A percentile compares a stretch with the other conserved stretches of the same genome.
These are phyloP conservation scores for Anniella stebbinsi DNA, from an alignment of 2,797 vertebrate species.

Conservation along the genomic window DNA sequence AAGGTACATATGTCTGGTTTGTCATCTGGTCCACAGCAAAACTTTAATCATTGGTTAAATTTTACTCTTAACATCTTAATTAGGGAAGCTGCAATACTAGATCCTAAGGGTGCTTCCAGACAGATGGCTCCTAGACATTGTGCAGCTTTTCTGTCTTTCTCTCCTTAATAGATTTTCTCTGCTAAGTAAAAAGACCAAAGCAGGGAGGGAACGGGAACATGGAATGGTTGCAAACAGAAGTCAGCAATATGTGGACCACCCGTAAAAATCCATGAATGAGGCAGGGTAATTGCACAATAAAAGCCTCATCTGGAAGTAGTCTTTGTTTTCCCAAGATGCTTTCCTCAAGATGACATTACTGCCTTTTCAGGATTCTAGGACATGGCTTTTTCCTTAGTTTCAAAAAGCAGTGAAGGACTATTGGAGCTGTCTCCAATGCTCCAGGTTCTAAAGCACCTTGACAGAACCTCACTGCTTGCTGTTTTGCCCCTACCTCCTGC, in stretches of 20 bases:
- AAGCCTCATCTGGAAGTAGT: too few relatives aligned
- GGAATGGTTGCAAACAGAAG: too few relatives aligned
- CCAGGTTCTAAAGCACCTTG: neutral
- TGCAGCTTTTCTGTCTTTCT: neutral
- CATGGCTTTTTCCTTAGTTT: neutral
- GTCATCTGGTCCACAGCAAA: neutral
- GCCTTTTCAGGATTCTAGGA: neutral
- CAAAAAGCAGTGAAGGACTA: neutral
- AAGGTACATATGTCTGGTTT: neutral
- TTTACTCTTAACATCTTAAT: conserved; percentile 4
- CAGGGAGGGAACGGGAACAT: too few relatives aligned
- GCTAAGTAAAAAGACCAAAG: neutral
- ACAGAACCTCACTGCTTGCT: neutral
- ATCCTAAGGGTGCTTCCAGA: neutral
- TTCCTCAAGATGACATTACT: neutral
- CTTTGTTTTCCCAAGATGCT: neutral
- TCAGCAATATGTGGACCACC: too few relatives aligned
- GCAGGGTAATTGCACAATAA: too few relatives aligned
- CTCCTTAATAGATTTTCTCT: neutral
- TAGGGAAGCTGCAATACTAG: neutral
- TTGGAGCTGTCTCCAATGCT: neutral
- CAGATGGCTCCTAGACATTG: neutral
- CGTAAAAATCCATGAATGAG: too few relatives aligned
- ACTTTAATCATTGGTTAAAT: neutral
- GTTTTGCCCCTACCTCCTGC: neutral